These are phyloP conservation scores for Hoplostethus atlanticus DNA, from an alignment of 2,797 vertebrate species.

Conservation along the genomic window DNA sequence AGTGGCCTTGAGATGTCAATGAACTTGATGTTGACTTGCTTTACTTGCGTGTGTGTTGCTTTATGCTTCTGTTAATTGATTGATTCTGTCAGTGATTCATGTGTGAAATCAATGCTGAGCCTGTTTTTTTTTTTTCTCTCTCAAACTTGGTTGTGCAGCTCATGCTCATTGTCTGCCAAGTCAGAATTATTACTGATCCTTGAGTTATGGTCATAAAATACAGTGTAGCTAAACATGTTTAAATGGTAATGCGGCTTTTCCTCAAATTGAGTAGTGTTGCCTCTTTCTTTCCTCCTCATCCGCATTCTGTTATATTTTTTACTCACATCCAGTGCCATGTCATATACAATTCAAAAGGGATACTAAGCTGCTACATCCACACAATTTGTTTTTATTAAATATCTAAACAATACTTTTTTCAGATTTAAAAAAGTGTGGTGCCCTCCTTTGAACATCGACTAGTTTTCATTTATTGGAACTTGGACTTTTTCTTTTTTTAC, in stretches of 20 bases:
- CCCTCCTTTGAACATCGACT: neutral
- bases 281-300: conserved; percentile 1
- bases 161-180: conserved; percentile 23
- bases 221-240: conserved; percentile 16
- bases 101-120: neutral
- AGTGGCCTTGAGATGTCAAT: conserved; percentile 48
- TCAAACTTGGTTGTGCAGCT: conserved; percentile 31
- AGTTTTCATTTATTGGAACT: conserved; percentile 6
- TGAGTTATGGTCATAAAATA: conserved; percentile 16
- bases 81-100: too few species aligned
- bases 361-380: neutral
- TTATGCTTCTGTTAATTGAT: neutral
- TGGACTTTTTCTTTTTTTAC: neutral
- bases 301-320: neutral
- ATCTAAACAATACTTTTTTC: neutral
- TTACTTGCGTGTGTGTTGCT: conserved; percentile 23
- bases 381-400: neutral
- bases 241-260: neutral
- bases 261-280: conserved; percentile 2
- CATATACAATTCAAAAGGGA: neutral
- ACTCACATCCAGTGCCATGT: conserved; percentile 25
- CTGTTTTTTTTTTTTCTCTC: neutral
- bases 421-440: neutral
- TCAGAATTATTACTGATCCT: conserved; percentile 25
- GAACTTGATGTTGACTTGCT: conserved; percentile 29